Evolutionary conservation across 2,888 invertebrate genomes (phyloP), one percentile per base, ranked within the genome.

Genomic region (Drosophila fulvimacula): DNA sequence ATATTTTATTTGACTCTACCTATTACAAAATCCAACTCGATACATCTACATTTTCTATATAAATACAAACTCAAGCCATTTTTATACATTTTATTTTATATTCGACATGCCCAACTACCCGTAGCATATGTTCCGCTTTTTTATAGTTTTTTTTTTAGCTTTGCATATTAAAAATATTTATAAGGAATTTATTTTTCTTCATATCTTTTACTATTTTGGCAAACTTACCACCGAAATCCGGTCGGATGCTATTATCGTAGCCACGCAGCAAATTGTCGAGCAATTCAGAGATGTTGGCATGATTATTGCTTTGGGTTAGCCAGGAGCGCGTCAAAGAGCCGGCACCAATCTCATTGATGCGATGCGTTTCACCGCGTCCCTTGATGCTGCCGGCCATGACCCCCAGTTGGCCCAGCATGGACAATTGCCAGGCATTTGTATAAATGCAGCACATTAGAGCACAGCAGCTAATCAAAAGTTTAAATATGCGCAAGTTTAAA

Each of bases 241-340:
- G 97, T 60, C 97, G 93, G 41, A 97, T 94, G 89, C 96, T 95
- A 92, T 96, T 96, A 92, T 97, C 96, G 92, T 97, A 97, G 64
- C 96, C 96, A 66, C 95, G 93, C 60, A 96, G 94, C 67, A 96
- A 93, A 92, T 95, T 95, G 92, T 96, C 96, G 89, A 96, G 91
- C 52, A 96, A 93, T 61, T 94, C 94, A 19, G 96, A 96, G 80
- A 96, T 95, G 91, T 96, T 96, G 79, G 94, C 94, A 93, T 95
- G 95, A 91, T 95, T 95, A 91, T 95, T 95, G 88, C 94, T 94
- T 82, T 95, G 95, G 38, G 93, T 93, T 70, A 93, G 81, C 92
- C 91, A 78, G 74, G 83, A 61, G 15, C 81, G 81, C n/a, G 85
- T 69, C 48, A 79, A 52, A 21, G 82, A 73, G 59, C 76, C 61